phyloP scores from a whole-genome alignment of 2,888 invertebrate species.

The Drosophila neotestacea region DNA sequence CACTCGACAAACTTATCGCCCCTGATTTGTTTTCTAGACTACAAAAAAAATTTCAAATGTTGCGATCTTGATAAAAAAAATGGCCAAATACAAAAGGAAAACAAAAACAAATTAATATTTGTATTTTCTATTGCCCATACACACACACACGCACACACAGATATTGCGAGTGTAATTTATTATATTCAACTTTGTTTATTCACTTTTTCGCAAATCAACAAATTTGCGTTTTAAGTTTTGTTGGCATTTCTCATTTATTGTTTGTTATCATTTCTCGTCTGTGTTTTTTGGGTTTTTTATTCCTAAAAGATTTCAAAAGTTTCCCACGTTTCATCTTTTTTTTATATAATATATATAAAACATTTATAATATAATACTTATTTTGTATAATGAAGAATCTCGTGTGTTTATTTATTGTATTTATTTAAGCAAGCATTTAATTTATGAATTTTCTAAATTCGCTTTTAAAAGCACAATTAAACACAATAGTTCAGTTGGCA shows the following conservation, averaged over 20 bases:
- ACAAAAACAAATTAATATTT: constrained; percentile 47
- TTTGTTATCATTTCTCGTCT: constrained; percentile 41
- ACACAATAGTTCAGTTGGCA: constrained; percentile 7
- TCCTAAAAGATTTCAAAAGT: constrained; percentile 1
- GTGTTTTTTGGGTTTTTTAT: background rate
- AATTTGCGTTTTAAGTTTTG: constrained; percentile 46
- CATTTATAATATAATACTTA: too few relatives aligned
- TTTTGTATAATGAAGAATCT: too few relatives aligned
- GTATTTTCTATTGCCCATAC: constrained; percentile 53
- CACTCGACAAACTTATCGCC: constrained; percentile 75
- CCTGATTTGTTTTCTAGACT: constrained; percentile 69
- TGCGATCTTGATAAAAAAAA: constrained; percentile 71
- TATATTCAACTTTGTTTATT: constrained; percentile 62
- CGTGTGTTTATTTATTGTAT: background rate
- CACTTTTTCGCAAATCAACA: constrained; percentile 53
- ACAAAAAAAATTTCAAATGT: constrained; percentile 54
- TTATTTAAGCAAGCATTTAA: background rate
- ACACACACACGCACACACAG: constrained; percentile 14
- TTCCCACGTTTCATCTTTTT: constrained; percentile 39
- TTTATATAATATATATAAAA: too few relatives aligned
- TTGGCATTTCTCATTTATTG: constrained; percentile 25
- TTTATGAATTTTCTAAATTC: background rate
- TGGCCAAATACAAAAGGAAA: constrained; percentile 32
- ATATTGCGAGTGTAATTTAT: constrained; percentile 57
- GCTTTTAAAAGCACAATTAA: background rate